Percentiles rank a stretch among this genome's conserved stretches.
Evolutionary conservation across 1,140 invertebrate genomes (phyloP).

Genomic region (Drosophila parabipectinata): DNA sequence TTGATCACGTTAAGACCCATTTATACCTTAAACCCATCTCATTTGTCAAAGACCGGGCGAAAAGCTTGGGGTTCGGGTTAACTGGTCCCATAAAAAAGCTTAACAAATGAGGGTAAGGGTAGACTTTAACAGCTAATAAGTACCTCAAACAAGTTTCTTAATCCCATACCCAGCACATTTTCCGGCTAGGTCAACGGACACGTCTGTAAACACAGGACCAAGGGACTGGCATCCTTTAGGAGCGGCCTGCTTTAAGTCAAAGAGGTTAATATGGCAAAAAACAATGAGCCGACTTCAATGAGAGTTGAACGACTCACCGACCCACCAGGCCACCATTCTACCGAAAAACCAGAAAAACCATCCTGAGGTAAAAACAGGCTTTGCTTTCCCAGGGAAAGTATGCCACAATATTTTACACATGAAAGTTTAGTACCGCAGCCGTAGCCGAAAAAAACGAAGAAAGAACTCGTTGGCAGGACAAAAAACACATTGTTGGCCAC

Average conservation of each 20-base stretch:
- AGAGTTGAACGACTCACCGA: conserved; percentile 42
- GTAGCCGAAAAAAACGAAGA: conserved; percentile 6
- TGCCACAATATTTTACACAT: conserved; percentile 67
- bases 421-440: conserved; percentile 41
- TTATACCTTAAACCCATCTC: conserved; percentile 16
- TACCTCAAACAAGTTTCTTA: conserved; percentile 44
- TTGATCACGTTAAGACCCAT: conserved; percentile 1
- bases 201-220: conserved; percentile 22
- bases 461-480: background rate
- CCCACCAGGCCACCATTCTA: too few species aligned
- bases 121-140: conserved; percentile 35
- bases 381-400: conserved; percentile 48
- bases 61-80: conserved; percentile 36
- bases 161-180: conserved; percentile 32
- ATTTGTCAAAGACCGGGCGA: conserved; percentile 20
- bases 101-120: conserved; percentile 42
- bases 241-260: conserved; percentile 19
- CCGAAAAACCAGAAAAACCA: conserved; percentile 16
- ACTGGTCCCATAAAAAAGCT: conserved; percentile 20
- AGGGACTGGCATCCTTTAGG: conserved; percentile 15
- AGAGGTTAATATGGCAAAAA: conserved; percentile 16
- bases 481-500: conserved; percentile 52
- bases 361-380: conserved; percentile 44
- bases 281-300: conserved; percentile 32
- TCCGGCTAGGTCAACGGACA: conserved; percentile 45